phyloP scores from a whole-genome alignment of 2,113 vertebrate species.

The Hiodon tergisus region DNA sequence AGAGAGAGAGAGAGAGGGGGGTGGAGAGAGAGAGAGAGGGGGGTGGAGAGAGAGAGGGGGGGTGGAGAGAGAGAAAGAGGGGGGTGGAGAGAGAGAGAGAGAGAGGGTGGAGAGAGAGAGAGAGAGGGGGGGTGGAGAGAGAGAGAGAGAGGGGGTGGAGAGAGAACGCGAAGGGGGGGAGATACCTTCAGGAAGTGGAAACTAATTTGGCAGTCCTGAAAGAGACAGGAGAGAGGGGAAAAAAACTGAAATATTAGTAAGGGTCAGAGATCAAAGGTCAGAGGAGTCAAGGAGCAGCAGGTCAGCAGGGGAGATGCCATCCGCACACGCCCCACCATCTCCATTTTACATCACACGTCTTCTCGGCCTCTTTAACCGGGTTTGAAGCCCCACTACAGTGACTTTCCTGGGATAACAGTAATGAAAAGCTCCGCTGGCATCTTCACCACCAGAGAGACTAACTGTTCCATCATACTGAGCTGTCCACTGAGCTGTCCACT shows the following conservation, averaged over 20 bases:
- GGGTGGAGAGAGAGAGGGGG: not conserved
- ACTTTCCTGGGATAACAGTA: too few species aligned
- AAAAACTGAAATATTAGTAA: conserved; percentile 54
- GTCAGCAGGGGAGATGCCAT: conserved; percentile 29
- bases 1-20: too few species aligned
- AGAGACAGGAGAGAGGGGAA: conserved; percentile 47
- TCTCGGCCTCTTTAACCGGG: too few species aligned
- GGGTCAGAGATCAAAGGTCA: not conserved
- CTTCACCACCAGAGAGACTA: too few species aligned
- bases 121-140: not conserved
- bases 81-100: conserved; percentile 8
- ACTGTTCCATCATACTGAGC: too few species aligned
- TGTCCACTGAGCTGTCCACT: too few species aligned
- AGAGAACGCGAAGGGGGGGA: conserved; percentile 31
- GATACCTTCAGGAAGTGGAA: conserved; percentile 68
- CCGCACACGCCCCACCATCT: conserved; percentile 36
- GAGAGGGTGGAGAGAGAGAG: conserved; percentile 16
- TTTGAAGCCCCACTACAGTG: too few species aligned
- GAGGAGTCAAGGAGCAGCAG: not conserved
- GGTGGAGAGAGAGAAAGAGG: not conserved
- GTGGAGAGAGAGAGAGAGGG: not conserved
- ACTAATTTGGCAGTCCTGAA: conserved; percentile 70
- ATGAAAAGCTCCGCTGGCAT: too few species aligned
- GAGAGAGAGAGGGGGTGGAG: conserved; percentile 14
- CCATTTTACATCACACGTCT: too few species aligned